Conservation (phyloP, 1,140 invertebrate genomes). For the Tetramorium alpestre region DNA sequence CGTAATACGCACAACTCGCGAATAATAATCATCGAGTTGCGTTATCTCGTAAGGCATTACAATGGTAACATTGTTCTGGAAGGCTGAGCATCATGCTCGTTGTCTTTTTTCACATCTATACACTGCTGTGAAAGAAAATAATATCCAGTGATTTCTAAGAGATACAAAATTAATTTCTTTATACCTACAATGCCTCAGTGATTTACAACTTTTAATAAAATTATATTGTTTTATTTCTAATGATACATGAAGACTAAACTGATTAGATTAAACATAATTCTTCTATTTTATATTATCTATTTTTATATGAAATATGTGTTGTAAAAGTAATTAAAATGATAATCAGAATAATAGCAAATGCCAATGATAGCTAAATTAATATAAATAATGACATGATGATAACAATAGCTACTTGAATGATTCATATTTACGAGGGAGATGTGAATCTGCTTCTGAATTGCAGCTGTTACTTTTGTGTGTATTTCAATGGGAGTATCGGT, state of each 20-base stretch:
- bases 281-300: background rate
- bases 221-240: background rate
- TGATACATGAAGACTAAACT: background rate
- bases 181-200: background rate
- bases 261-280: background rate
- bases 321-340: background rate
- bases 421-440: background rate
- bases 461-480: background rate
- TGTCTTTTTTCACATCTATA: background rate
- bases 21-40: background rate
- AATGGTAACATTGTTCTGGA: constrained; percentile 48
- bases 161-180: constrained; percentile 9
- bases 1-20: background rate
- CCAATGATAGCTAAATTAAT: background rate
- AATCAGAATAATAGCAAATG: background rate
- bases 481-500: background rate
- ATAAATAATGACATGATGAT: background rate
- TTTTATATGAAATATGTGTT: background rate
- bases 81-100: background rate
- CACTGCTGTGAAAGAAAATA: background rate
- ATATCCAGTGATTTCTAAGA: background rate
- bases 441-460: background rate
- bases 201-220: background rate
- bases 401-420: background rate
- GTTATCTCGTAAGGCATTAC: constrained; percentile 22